Evolutionary conservation across 2,113 vertebrate genomes (phyloP), one percentile per base, ranked within the genome.

Genomic region (Ammodytes marinus): DNA sequence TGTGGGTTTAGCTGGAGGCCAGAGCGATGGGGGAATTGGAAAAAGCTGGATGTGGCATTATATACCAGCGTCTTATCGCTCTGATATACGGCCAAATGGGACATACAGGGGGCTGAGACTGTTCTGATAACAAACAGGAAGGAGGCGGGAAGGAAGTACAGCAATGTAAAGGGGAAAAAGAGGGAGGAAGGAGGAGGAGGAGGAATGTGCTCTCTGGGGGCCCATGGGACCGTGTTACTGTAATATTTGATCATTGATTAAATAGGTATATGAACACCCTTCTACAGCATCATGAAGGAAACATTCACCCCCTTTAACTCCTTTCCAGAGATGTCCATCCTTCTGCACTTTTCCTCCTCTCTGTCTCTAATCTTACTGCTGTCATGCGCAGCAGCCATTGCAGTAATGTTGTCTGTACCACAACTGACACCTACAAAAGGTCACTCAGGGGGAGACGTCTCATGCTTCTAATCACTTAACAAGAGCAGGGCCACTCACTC

Each of bases 181-280:
- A 52, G 58, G 49, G 37, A 47, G 45, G 61, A 57, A 27, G 5
- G 15, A 53, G 37, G 42, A 73, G 39, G 17, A 59, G 63, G 37
- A 57, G 49, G 45, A 60, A 50, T 27, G 46, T 79, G 57, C 19
- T 93, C 81, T 81, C 42, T 88, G 74, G 79, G 82, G 86, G 52
- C 87, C 78, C 80, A 47, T n/a, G 80, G 87, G 87, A 87, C 61
- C 49, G 74, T 83, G 80, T 85, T 87, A 85, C 79, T 65, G 77
- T 76, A 79, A 86, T 77, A 63, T 87, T 77, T 91, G 87, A 93
- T 93, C 90, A 92, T 85, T 95, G 93, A 95, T 95, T 94, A 94
- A 91, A 92, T 83, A 88, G 76, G 74, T 91, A 81, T 86, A 89
- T 88, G 86, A 89, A 92, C 89, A 89, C 83, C 83, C 85, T 83